Evolutionary conservation across 92 coral and sea anemone species (phyloP).

Genomic region (Parazoanthus swiftii): DNA sequence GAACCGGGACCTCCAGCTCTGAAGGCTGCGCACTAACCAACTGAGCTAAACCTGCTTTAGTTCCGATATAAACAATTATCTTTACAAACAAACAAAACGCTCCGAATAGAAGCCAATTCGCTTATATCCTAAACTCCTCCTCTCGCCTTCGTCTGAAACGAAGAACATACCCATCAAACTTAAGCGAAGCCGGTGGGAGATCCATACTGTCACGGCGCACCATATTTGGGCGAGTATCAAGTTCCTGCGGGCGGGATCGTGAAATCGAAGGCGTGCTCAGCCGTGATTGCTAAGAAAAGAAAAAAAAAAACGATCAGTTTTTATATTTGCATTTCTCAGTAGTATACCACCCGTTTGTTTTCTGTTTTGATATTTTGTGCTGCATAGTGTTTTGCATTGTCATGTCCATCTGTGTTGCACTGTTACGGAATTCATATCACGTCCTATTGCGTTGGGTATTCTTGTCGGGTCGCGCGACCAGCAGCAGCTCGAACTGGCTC

Average conservation of each 20-base stretch:
- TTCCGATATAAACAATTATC: no score
- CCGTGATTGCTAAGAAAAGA: conserved; percentile 12
- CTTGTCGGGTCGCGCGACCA: no score
- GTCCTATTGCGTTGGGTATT: no score
- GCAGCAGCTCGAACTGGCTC: no score
- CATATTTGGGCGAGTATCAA: conserved; percentile 5
- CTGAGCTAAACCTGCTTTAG: no score
- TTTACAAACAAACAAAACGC: no score
- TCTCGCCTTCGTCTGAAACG: no score
- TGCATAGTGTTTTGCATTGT: background rate
- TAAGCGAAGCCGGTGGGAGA: conserved; percentile 23
- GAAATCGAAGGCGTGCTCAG: conserved; percentile 31
- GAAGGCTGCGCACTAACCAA: no score
- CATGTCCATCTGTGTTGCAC: background rate
- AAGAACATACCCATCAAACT: conserved; percentile 34
- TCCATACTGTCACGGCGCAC: conserved; percentile 37
- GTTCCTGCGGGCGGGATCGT: conserved; percentile 30
- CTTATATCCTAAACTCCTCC: no score
- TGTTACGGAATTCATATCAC: no score
- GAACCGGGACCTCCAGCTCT: no score
- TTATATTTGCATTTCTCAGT: background rate
- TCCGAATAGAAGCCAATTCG: no score
- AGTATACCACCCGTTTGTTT: background rate
- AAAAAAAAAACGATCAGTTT: background rate
- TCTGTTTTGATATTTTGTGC: background rate